phyloP scores from a whole-genome alignment of 2,888 invertebrate species.

The Drosophila phalerata region DNA sequence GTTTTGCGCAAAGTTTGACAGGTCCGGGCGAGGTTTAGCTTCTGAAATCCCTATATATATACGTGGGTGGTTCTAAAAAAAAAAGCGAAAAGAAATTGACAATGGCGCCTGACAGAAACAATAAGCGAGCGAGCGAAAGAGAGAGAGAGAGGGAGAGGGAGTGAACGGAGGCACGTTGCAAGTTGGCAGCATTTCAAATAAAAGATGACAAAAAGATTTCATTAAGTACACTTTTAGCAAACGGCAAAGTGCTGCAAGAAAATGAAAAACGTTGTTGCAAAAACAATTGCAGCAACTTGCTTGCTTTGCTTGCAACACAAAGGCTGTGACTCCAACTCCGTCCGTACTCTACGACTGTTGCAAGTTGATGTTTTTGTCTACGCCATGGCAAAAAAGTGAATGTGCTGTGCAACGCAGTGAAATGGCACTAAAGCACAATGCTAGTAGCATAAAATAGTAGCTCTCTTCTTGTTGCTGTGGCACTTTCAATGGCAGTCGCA shows the following conservation, averaged over 20 bases:
- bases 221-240: slow-evolving; percentile 79
- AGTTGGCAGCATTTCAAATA: slow-evolving; percentile 64
- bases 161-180: slow-evolving; percentile 38
- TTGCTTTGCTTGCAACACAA: slow-evolving; percentile 51
- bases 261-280: slow-evolving; percentile 73
- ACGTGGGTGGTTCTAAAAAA: slow-evolving; percentile 8
- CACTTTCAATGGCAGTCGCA: slow-evolving; percentile 24
- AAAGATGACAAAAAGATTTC: slow-evolving; percentile 84
- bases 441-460: slow-evolving; percentile 48
- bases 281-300: slow-evolving; percentile 70
- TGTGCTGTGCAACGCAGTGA: slow-evolving; percentile 55
- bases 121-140: slow-evolving; percentile 36
- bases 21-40: slow-evolving; percentile 26
- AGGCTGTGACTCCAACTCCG: slow-evolving; percentile 22
- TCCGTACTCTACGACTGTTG: slow-evolving; percentile 13
- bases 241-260: slow-evolving; percentile 60
- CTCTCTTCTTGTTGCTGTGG: slow-evolving; percentile 25
- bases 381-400: slow-evolving; percentile 56
- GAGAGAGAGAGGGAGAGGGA: not conserved
- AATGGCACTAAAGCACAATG: slow-evolving; percentile 58
- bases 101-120: slow-evolving; percentile 71
- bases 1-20: slow-evolving; percentile 62
- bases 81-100: slow-evolving; percentile 41
- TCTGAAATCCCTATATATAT: slow-evolving; percentile 28
- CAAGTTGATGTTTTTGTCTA: slow-evolving; percentile 44